Base-by-base conservation (phyloP, 2,888 invertebrate genomes). In the Nyleta sp. region DNA sequence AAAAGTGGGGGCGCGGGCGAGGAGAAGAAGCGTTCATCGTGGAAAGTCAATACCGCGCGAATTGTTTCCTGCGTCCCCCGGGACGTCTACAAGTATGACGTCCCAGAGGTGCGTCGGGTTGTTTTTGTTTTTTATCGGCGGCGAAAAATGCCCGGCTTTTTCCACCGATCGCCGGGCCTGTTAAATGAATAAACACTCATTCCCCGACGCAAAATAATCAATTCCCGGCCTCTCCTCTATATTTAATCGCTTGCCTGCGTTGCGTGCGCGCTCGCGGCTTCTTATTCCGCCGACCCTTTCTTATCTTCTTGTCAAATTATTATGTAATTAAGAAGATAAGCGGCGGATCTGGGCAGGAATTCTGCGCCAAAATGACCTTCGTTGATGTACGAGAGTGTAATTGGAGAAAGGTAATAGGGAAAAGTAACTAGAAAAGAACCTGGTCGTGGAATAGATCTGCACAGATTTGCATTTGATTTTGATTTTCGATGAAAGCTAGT, bases 1-100 rank as follows among this genome's bases (percentile, higher is more conserved):
- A 74, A 71, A 80, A 53, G 15, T 2, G 11, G 7, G 52, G 31
- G 42, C 5, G 33, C 48, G 40, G 57, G 31, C 40, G 57, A 67
- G n/a, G 33, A 15, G 64, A 62, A 55, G 76, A 68, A 68, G 71
- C 74, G 74, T 59, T 78, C 57, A 75, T 70, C 81, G 74, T 40
- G 62, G 67, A 75, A 80, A 78, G 75, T 76, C 81, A 79, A 72
- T 80, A 78, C 68, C 73, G 76, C 74, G 74, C 68, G 75, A 72
- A 73, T 78, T 74, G 68, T 79, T 70, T 79, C 71, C 72, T 24
- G 73, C 62, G 62, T 67, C 76, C 68, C 68, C 10, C 31, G 70
- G 55, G 68, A 70, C 17, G 52, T 65, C 65, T 76, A 52, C 62
- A 67, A 74, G 71, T 67, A 67, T 60, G 65, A 77, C 64, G 53